These are phyloP conservation scores for Prorops nasuta DNA, from an alignment of 1,140 invertebrate species.

Conservation along the genomic window DNA sequence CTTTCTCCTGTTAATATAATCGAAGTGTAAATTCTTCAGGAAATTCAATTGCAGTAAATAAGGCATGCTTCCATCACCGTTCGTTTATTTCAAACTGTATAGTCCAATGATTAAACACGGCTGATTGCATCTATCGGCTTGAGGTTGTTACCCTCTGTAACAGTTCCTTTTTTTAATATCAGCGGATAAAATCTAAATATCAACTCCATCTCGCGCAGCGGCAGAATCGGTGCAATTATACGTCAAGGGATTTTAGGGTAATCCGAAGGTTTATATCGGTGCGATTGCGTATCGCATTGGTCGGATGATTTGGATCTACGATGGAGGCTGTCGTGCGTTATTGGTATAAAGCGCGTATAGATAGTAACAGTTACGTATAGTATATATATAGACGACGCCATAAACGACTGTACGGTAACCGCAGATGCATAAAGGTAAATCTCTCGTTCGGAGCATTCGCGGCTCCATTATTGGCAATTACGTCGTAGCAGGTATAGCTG, in stretches of 20 bases:
- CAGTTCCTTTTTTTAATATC: too few relatives aligned
- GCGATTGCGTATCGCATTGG: conserved; percentile 23
- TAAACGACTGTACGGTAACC: conserved; percentile 19
- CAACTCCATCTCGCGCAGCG: too few relatives aligned
- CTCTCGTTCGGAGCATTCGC: conserved; percentile 7
- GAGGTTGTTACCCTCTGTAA: too few relatives aligned
- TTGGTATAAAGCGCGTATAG: conserved; percentile 16
- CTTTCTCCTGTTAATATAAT: too few relatives aligned
- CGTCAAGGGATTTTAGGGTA: conserved; percentile 18
- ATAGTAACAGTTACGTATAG: conserved; percentile 15
- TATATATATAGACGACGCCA: conserved; percentile 1
- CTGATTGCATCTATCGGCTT: too few relatives aligned
- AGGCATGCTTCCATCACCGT: too few relatives aligned
- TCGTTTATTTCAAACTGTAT: too few relatives aligned
- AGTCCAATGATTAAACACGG: too few relatives aligned
- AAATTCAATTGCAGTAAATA: too few relatives aligned
- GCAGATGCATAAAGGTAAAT: conserved; percentile 17
- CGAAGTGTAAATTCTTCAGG: too few relatives aligned
- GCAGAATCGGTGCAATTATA: too few relatives aligned
- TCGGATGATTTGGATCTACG: conserved; percentile 17
- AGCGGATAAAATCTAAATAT: too few relatives aligned
- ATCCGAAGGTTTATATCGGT: conserved; percentile 25
- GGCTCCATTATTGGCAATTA: conserved; percentile 25
- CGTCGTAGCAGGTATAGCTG: background rate
- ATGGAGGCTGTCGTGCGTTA: conserved; percentile 20